A percentile compares a stretch with the other conserved stretches of the same genome.
Conservation (phyloP, 2,888 invertebrate genomes). For the Drosophila yooni region DNA sequence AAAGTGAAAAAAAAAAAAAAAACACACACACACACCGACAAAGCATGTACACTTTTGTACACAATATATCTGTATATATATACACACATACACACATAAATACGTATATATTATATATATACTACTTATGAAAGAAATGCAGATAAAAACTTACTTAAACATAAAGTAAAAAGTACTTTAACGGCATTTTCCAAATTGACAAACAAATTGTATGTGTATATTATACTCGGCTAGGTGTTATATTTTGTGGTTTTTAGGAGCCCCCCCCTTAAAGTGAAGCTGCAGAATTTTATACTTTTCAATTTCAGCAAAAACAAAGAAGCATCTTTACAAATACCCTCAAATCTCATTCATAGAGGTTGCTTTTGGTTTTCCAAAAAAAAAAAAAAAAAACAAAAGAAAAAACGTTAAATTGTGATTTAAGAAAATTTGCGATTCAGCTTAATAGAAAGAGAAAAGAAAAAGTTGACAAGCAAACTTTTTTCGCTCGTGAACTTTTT, state of each 20-base stretch:
- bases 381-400: no score
- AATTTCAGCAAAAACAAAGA: neutral
- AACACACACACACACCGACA: conserved; percentile 17
- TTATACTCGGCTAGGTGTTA: neutral
- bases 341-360: neutral
- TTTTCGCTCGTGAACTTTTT: neutral
- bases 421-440: neutral
- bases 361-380: no score
- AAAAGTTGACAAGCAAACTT: neutral
- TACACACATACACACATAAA: conserved; percentile 1
- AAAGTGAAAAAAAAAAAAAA: conserved; percentile 48
- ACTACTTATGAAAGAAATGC: conserved; percentile 6
- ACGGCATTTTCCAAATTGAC: conserved; percentile 1
- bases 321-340: neutral
- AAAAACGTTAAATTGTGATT: neutral
- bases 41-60: conserved; percentile 42
- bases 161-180: conserved; percentile 1
- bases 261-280: neutral
- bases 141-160: conserved; percentile 7
- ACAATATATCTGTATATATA: conserved; percentile 43
- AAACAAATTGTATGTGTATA: neutral
- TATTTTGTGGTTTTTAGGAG: neutral
- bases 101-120: conserved; percentile 1
- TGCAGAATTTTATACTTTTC: neutral
- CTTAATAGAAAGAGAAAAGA: neutral